Evolutionary conservation across 2,888 invertebrate species (phyloP).

Genomic region (Ormyrus rosae): DNA sequence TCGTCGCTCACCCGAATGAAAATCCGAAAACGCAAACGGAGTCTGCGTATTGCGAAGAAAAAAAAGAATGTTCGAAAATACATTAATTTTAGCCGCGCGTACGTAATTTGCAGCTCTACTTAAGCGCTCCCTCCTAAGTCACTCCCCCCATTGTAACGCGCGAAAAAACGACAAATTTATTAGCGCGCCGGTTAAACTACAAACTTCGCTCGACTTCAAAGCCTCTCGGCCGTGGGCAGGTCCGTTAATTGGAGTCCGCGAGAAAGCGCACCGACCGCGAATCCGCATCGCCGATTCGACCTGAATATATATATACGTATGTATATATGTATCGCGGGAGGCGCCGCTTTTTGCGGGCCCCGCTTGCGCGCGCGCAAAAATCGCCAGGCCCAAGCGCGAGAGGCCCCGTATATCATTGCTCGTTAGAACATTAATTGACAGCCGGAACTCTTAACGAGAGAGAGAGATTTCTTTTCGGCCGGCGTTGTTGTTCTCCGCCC

Average conservation of each 20-base stretch:
- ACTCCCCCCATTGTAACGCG: no score
- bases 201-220: no score
- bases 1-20: no score
- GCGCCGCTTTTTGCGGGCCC: constrained; percentile 4
- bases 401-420: constrained; percentile 48
- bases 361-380: constrained; percentile 21
- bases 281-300: neutral
- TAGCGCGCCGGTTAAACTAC: no score
- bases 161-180: no score
- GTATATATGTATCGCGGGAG: neutral
- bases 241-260: constrained; percentile 41
- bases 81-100: no score
- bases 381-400: neutral
- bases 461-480: neutral
- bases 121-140: no score
- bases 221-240: no score
- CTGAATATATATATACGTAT: neutral
- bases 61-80: no score
- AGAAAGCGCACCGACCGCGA: constrained; percentile 1
- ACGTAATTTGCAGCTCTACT: no score
- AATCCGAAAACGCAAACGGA: neutral
- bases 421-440: constrained; percentile 56
- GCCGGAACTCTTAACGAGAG: constrained; percentile 12
- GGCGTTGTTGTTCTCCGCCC: neutral
- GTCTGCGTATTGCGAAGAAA: no score